Evolutionary conservation across 1,140 invertebrate species (phyloP), one percentile per base, ranked within the genome.

Genomic region (Littorina saxatilis): DNA sequence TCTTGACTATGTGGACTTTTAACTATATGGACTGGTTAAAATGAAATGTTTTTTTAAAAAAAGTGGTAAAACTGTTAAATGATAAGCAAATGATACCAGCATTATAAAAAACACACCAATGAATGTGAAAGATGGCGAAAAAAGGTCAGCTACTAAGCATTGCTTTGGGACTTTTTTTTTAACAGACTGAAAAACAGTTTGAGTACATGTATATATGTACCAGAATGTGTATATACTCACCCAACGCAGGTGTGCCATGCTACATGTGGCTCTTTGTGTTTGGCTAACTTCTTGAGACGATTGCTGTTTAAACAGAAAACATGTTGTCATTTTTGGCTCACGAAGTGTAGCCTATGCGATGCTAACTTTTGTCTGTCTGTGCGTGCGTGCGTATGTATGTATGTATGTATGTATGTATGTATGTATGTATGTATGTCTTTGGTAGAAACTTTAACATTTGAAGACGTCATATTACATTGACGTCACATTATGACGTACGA

Each of bases 191-290:
- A n/a, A n/a, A n/a, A n/a, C n/a, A n/a, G n/a, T n/a, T n/a, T n/a
- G 4, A 2, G 27, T 66, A 23, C 61, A 66, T 40, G 5, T 66
- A 29, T 32, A 29, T 23, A 55, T 23, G 17, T 27, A 40, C 40
- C 40, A 27, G n/a, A 27, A 17, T 39, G 11, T n/a, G 29, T 9
- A 47, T 68, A 13, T n/a, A 83, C 87, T 83, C 55, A 86, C 87
- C 85, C 83, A 20, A 87, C 82, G 35, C 82, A 85, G 73, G 87
- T 87, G 70, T 83, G 85, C 73, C 82, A 83, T 85, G 82, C 82
- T 83, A 84, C 63, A 75, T 86, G 82, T 32, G 82, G 82, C 29
- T 87, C 82, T 68, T 81, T 86, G 35, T 79, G 86, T 75, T 75
- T 83, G 27, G 86, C 82, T 3, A 86, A 55, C 40, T 83, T 40